Evolutionary conservation across 2,113 vertebrate genomes (phyloP), one percentile per base, ranked within the genome.

Genomic region (Silurus meridionalis): DNA sequence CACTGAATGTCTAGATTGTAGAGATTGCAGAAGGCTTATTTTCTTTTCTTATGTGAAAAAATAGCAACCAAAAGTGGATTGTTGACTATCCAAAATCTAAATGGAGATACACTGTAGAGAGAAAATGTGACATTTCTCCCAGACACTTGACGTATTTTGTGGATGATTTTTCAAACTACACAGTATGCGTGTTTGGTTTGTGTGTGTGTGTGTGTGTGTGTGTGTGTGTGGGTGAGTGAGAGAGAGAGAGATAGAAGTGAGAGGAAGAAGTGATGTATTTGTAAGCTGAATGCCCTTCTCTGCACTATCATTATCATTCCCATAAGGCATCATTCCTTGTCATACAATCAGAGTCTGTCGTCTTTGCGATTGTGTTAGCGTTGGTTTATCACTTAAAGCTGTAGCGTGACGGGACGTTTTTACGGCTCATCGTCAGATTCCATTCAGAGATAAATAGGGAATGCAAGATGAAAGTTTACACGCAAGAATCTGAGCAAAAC

Each of bases 211-310:
- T 71, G 52, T 83, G 55, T 75, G 80, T 50, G 11, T 82, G 85
- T 83, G 82, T 63, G 72, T 75, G 83, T 64, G 72, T 48, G 84
- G 48, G 82, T 28, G 66, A 37, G 78, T 64, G 85, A 0, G 17
- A 37, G 50, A 14, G 52, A 83, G 89, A 80, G 72, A n/a, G 17
- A 37, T 37, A 37, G 10, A 25, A 63, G 7, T 67, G 14, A 46
- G 37, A 7, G 8, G 17, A 9, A 75, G 74, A 87, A 63, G 1
- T 67, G 87, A 91, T 87, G 80, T 82, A 55, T 92, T 88, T 89
- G 88, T 86, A 94, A 91, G 88, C 84, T 72, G 89, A 90, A 92
- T 92, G 93, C 91, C 91, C 92, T 94, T 92, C 86, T 92, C 92
- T 94, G 92, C 94, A 94, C 92, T 93, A 90, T 91, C 90, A 90